Conservation (phyloP, 2,113 vertebrate species). For the Colinus virginianus region DNA sequence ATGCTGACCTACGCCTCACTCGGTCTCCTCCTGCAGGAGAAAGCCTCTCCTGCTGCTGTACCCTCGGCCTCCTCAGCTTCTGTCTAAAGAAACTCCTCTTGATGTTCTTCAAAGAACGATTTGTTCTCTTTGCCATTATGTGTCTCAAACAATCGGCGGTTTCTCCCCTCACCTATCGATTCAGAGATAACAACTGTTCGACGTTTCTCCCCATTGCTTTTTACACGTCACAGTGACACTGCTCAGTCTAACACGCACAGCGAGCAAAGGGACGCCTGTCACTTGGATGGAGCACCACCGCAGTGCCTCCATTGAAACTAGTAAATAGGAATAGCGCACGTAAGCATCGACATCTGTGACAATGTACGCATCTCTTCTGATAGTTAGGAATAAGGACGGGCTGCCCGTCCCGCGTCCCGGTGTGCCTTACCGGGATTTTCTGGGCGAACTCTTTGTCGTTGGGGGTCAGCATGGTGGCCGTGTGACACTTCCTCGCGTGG, state of each 20-base stretch:
- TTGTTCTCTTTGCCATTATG: background rate
- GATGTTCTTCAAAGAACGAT: background rate
- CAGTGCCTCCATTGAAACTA: background rate
- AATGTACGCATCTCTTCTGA: background rate
- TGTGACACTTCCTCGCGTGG: constrained; percentile 80
- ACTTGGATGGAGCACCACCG: accelerated
- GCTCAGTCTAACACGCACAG: background rate
- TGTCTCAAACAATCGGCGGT: background rate
- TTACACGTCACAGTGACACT: background rate
- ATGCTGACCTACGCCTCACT: accelerated
- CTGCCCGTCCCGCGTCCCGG: accelerated
- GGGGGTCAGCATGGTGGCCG: constrained; percentile 79
- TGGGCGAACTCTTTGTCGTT: constrained; percentile 79
- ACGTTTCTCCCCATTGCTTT: background rate
- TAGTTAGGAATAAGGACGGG: background rate
- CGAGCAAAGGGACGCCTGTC: background rate
- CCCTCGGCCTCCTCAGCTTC: background rate
- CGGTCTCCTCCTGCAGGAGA: background rate
- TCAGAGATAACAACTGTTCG: background rate
- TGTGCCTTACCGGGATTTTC: constrained; percentile 72
- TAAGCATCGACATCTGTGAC: background rate
- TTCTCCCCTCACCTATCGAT: background rate
- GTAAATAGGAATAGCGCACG: background rate
- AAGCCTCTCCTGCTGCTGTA: background rate
- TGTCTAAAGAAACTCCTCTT: background rate